A percentile compares a stretch with the other conserved stretches of the same genome.
These are phyloP conservation scores for Berghia stephanieae DNA, from an alignment of 1,140 invertebrate species.

Conservation along the genomic window DNA sequence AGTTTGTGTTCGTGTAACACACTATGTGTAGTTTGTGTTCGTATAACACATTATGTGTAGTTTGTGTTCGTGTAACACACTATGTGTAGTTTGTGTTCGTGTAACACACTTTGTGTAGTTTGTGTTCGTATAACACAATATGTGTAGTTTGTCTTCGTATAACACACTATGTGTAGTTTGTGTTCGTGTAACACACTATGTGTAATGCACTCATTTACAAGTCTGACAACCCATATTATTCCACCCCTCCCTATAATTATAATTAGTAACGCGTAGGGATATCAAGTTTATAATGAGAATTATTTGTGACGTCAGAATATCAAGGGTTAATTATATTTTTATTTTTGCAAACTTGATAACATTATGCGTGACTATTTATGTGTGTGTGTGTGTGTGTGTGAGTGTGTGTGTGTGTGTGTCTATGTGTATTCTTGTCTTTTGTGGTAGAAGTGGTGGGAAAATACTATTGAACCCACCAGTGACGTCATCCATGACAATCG, in stretches of 20 bases:
- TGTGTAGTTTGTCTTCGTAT: neutral
- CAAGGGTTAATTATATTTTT: neutral
- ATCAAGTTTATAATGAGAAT: neutral
- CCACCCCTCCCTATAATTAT: neutral
- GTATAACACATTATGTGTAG: too few relatives aligned
- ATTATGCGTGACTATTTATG: neutral
- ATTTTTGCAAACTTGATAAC: too few relatives aligned
- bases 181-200: neutral
- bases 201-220: neutral
- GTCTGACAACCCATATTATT: neutral
- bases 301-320: neutral
- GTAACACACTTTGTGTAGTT: too few relatives aligned
- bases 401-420: neutral
- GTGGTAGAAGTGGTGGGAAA: neutral
- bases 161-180: neutral
- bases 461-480: neutral
- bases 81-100: too few relatives aligned
- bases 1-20: too few relatives aligned
- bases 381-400: slow-evolving; percentile 25
- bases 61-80: too few relatives aligned
- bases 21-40: too few relatives aligned
- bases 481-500: neutral
- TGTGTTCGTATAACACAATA: too few relatives aligned
- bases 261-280: neutral
- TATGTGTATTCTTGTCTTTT: neutral